Evolutionary conservation across 1,140 invertebrate genomes (phyloP), one percentile per base, ranked within the genome.

Genomic region (Eulimnadia texana): DNA sequence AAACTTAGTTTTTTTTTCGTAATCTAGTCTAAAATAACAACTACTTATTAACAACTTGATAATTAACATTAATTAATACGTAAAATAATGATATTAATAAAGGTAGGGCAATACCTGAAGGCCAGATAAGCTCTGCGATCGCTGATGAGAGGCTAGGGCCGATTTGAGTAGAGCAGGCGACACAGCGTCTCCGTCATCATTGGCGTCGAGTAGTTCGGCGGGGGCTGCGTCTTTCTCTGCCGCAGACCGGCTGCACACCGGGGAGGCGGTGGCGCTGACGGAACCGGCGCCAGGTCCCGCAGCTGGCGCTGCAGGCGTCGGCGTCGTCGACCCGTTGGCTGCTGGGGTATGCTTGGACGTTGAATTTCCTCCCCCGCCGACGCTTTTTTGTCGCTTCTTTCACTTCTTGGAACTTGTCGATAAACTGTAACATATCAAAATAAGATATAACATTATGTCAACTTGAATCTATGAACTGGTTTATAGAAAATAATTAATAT

Each of bases 381-480:
- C 68, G 61, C 60, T 63, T 54, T n/a, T 63, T 63, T 3, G 90
- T 93, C 25, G 90, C 88, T 75, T 97, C 93, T 74, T 97, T 97
- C 19, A 98, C 90, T 76, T 98, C 93, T 79, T 95, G 91, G 74
- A 98, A 98, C 72, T 98, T 97, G 73, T 98, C 93, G 67, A 97
- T 94, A 76, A 98, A 98, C 92, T 93, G 76, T 47, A 70, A 68
- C 54, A 42, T 52, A 57, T 42, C 16, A 6, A 42, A 42, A n/a
- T n/a, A n/a, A n/a, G n/a, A n/a, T n/a, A n/a, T n/a, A n/a, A n/a
- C n/a, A n/a, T n/a, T n/a, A n/a, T n/a, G n/a, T n/a, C n/a, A n/a
- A n/a, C n/a, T n/a, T n/a, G n/a, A n/a, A n/a, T n/a, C n/a, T n/a
- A n/a, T n/a, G n/a, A n/a, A n/a, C n/a, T n/a, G n/a, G n/a, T n/a